Conservation (phyloP, 2,797 vertebrate genomes). For the Myotis pilosus region DNA sequence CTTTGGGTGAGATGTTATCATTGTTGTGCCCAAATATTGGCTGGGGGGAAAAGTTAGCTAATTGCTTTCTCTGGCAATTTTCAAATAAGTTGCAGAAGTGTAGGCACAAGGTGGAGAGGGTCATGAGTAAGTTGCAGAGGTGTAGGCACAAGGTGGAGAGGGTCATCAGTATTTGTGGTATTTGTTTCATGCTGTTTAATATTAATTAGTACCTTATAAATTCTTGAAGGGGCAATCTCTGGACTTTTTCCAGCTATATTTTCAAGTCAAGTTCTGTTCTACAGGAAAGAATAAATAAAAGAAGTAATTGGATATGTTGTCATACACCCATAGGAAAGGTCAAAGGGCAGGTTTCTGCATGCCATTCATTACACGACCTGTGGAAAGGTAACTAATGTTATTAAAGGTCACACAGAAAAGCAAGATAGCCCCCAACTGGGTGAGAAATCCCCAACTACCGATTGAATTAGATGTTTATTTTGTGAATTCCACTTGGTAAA, state of each 20-base stretch:
- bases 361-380: neutral
- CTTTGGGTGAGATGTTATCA: neutral
- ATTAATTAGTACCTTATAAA: slow-evolving; percentile 54
- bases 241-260: slow-evolving; percentile 46
- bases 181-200: slow-evolving; percentile 62
- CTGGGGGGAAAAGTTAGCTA: neutral
- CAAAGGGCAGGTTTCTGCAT: neutral
- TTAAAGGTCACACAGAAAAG: neutral
- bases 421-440: neutral
- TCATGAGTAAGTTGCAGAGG: neutral
- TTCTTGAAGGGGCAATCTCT: slow-evolving; percentile 38
- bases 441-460: neutral
- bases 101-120: too few species aligned
- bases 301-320: slow-evolving; percentile 43
- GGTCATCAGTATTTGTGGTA: neutral
- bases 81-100: neutral
- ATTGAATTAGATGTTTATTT: neutral
- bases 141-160: neutral
- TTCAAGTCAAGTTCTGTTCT: slow-evolving; percentile 60
- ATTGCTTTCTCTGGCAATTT: slow-evolving; percentile 21
- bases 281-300: slow-evolving; percentile 10
- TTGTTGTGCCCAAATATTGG: neutral
- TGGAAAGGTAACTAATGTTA: neutral
- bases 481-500: neutral
- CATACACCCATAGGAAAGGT: neutral